These are phyloP conservation scores for Leptinotarsa tumamoca DNA, from an alignment of 2,888 invertebrate species.

Conservation along the genomic window DNA sequence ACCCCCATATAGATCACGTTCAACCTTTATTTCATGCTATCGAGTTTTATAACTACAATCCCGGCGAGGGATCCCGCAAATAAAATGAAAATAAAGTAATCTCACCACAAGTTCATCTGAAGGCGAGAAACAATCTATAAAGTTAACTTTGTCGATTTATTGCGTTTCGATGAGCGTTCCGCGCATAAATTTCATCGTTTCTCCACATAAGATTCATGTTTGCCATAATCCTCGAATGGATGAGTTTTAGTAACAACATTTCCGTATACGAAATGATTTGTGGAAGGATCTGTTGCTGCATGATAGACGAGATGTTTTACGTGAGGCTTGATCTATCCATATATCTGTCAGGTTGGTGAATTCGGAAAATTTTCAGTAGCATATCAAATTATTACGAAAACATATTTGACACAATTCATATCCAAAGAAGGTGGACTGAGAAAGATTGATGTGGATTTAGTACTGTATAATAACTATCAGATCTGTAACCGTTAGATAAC, in stretches of 20 bases:
- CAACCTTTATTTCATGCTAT: constrained; percentile 55
- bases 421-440: too few relatives aligned
- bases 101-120: constrained; percentile 47
- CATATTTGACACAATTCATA: too few relatives aligned
- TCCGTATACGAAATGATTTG: constrained; percentile 5
- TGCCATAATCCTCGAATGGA: constrained; percentile 15
- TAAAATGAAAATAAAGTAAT: constrained; percentile 46
- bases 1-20: constrained; percentile 57
- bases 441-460: too few relatives aligned
- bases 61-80: constrained; percentile 28
- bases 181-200: constrained; percentile 43
- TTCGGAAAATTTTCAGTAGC: too few relatives aligned
- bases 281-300: constrained; percentile 7
- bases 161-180: constrained; percentile 44
- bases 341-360: not conserved
- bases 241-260: constrained; percentile 16
- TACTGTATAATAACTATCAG: too few relatives aligned
- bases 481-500: too few relatives aligned
- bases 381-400: too few relatives aligned
- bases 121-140: constrained; percentile 38
- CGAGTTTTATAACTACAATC: constrained; percentile 54
- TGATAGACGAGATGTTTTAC: not conserved
- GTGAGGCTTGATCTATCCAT: too few relatives aligned
- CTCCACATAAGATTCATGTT: constrained; percentile 30
- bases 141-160: constrained; percentile 47